Conservation (phyloP, 2,888 invertebrate genomes). For the Acrocyrtus sp. region DNA sequence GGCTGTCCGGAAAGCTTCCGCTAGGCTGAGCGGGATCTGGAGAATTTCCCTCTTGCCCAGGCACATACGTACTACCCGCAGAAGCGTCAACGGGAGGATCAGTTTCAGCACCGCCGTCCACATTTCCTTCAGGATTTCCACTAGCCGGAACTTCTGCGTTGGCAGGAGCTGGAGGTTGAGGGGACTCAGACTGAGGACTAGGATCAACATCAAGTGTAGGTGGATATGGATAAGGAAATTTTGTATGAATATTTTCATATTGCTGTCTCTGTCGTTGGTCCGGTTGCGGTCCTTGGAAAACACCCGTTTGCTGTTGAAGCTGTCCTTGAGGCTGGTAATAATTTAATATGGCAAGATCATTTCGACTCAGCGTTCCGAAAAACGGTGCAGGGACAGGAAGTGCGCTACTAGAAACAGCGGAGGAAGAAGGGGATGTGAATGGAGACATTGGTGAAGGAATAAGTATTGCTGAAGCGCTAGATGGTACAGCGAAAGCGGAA, state of each 20-base stretch:
- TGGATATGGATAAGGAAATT: conserved; percentile 41
- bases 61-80: background rate
- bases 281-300: conserved; percentile 27
- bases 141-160: too few species aligned
- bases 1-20: conserved; percentile 12
- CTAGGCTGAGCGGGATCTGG: background rate
- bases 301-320: conserved; percentile 21
- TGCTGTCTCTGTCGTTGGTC: conserved; percentile 17
- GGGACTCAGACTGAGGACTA: background rate
- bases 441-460: background rate
- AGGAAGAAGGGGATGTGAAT: conserved; percentile 18
- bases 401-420: conserved; percentile 21
- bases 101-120: background rate
- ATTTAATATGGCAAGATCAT: conserved; percentile 37
- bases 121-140: background rate
- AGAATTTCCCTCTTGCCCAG: background rate
- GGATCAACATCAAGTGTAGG: conserved; percentile 5
- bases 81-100: conserved; percentile 2
- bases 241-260: conserved; percentile 22
- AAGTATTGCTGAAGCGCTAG: conserved; percentile 17
- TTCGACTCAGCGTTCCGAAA: conserved; percentile 10
- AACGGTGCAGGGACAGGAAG: too few species aligned
- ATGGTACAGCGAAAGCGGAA: conserved; percentile 30
- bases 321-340: conserved; percentile 28
- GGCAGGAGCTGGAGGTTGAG: conserved; percentile 17